Evolutionary conservation across 2,888 invertebrate genomes (phyloP).

Genomic region (Heteromurus nitidus): DNA sequence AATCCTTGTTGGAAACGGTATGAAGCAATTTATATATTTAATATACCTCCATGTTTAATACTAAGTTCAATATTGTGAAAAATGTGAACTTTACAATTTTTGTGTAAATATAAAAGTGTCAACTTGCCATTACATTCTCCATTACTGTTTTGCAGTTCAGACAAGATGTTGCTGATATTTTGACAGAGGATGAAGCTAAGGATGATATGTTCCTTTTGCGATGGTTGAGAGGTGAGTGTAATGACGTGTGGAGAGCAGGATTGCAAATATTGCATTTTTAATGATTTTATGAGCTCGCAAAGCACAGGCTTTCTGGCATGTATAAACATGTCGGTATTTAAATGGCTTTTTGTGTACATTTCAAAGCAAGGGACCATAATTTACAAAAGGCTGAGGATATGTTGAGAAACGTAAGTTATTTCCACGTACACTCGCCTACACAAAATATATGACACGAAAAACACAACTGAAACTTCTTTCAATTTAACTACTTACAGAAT

Average conservation of each 20-base stretch:
- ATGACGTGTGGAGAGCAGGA: no score
- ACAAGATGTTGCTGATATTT: slow-evolving; percentile 53
- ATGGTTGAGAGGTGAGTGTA: slow-evolving; percentile 71
- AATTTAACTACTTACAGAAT: slow-evolving; percentile 17
- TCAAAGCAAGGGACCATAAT: slow-evolving; percentile 65
- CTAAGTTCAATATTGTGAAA: neutral
- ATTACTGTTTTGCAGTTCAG: slow-evolving; percentile 67
- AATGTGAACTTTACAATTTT: neutral
- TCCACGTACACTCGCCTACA: neutral
- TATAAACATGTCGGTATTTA: no score
- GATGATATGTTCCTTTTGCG: slow-evolving; percentile 66
- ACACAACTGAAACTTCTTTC: neutral
- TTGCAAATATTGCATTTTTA: no score
- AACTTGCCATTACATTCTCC: no score
- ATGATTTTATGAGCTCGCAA: no score
- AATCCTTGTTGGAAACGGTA: slow-evolving; percentile 15
- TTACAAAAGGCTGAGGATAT: slow-evolving; percentile 61
- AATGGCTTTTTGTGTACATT: no score
- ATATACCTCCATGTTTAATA: no score
- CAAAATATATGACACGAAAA: neutral
- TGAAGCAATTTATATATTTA: neutral
- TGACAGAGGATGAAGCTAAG: slow-evolving; percentile 41
- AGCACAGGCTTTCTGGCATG: no score
- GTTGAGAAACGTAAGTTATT: slow-evolving; percentile 60
- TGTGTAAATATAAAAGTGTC: no score